Evolutionary conservation across 2,797 vertebrate species (phyloP).

Genomic region (Tinamus major): DNA sequence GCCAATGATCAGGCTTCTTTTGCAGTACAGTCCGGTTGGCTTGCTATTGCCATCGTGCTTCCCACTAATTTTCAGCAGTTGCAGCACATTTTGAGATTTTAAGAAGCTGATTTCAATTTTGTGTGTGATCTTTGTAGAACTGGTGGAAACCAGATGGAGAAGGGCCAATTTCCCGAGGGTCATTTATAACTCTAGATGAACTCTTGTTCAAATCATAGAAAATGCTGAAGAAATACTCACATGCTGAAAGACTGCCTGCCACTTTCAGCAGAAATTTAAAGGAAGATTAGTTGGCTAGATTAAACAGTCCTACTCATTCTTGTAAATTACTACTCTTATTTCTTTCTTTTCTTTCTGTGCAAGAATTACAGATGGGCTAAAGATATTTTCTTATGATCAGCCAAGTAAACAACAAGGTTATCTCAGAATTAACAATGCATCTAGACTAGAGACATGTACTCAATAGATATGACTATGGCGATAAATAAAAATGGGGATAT

Average conservation of each 20-base stretch:
- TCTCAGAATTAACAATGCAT: neutral
- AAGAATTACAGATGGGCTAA: conserved; percentile 5
- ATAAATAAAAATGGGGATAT: neutral
- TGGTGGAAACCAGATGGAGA: neutral
- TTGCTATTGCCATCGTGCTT: neutral
- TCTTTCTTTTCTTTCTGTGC: conserved; percentile 2
- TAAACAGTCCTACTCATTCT: conserved; percentile 16
- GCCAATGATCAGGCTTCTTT: neutral
- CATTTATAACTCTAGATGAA: conserved; percentile 8
- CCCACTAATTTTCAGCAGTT: neutral
- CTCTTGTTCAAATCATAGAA: neutral
- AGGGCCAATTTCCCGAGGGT: neutral
- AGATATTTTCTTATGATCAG: neutral
- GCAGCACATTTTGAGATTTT: neutral
- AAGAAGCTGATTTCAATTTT: neutral
- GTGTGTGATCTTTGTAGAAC: neutral
- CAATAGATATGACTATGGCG: neutral
- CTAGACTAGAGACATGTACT: neutral
- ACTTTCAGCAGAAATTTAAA: conserved; percentile 39
- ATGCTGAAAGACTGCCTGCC: conserved; percentile 22
- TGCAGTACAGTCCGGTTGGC: neutral
- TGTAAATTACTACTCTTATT: conserved; percentile 26
- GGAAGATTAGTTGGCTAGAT: conserved; percentile 29
- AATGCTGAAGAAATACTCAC: conserved; percentile 18
- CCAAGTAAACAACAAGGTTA: neutral